Base-by-base conservation (phyloP, 2,113 vertebrate genomes). In the Entomyzon cyanotis region DNA sequence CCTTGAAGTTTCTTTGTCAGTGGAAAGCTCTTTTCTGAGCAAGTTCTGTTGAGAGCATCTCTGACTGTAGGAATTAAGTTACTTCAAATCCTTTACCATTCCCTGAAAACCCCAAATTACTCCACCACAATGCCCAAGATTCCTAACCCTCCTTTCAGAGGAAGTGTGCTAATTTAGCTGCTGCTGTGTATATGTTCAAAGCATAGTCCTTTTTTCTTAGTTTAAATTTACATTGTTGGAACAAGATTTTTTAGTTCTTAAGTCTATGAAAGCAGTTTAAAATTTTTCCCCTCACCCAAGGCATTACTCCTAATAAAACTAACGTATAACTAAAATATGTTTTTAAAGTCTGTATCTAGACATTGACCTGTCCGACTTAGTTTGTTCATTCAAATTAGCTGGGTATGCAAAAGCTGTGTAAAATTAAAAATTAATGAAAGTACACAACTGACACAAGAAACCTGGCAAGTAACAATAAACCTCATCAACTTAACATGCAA, bases 391-490 rank as follows among this genome's bases (percentile, higher is more conserved):
- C 82, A 58, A 65, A 74, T 74, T 47, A n/a, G 14, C 71, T 91
- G n/a, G 62, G 12, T 79, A 83, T 70, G 67, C 76, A 75, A 75
- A 94, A 86, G 46, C 50, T 76, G 37, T 0, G 0, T 76, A 80
- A 84, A 84, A 94, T 95, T 76, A 94, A 94, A 89, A 94, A 79
- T 94, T 74, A 80, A 95, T 93, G 87, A 31, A 74, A 73, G 85
- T 27, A 73, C 33, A 74, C 92, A 89, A 63, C 31, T 25, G 94
- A 81, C 76, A 94, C 73, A 90, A 87, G 92, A 93, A 95, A 96
- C 96, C 92, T 81, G 89, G 42, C 83, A 81, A 59, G 94, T 97
- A 96, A 96, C 90, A 74, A 77, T 94, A 97, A 93, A 88, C 92
- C 92, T 86, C 88, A 83, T 94, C 76, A 69, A 70, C 64, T 86